Evolutionary conservation across 1,140 invertebrate species (phyloP).

Genomic region (Leptonema lineaticorne): DNA sequence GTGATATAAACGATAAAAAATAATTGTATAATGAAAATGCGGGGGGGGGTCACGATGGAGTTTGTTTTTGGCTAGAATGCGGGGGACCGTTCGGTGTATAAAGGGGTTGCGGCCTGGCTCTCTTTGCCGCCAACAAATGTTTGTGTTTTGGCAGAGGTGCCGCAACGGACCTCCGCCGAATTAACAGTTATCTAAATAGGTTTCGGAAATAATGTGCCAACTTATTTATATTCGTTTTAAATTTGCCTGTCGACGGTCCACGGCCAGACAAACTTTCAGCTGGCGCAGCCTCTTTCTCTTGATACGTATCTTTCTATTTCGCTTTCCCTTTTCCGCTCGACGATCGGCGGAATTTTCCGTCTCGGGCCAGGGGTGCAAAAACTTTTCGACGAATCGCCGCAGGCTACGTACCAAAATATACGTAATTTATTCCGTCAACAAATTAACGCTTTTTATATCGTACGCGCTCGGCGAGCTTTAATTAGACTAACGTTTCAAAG

Average conservation of each 20-base stretch:
- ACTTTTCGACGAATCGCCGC: neutral
- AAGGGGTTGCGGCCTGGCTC: constrained; percentile 3
- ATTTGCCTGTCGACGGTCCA: constrained; percentile 30
- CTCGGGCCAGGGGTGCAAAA: neutral
- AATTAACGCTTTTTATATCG: neutral
- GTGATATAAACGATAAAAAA: too few species aligned
- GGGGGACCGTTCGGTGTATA: neutral
- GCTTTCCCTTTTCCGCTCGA: too few species aligned
- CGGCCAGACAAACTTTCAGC: constrained; percentile 15
- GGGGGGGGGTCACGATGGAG: too few species aligned
- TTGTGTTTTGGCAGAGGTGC: constrained; percentile 39
- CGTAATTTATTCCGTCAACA: neutral
- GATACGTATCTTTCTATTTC: constrained; percentile 1
- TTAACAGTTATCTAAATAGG: constrained; percentile 43
- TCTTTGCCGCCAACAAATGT: constrained; percentile 21
- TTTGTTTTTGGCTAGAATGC: neutral
- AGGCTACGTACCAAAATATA: neutral
- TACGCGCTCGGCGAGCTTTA: too few species aligned
- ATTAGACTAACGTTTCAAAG: too few species aligned
- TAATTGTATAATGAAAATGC: too few species aligned
- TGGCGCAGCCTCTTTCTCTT: constrained; percentile 3
- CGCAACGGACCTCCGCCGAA: constrained; percentile 36
- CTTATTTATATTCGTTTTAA: constrained; percentile 39
- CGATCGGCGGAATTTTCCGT: too few species aligned
- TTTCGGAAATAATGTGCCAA: constrained; percentile 39